Evolutionary conservation across 1,140 invertebrate species (phyloP).

Genomic region (Dolichoris vasculosae): DNA sequence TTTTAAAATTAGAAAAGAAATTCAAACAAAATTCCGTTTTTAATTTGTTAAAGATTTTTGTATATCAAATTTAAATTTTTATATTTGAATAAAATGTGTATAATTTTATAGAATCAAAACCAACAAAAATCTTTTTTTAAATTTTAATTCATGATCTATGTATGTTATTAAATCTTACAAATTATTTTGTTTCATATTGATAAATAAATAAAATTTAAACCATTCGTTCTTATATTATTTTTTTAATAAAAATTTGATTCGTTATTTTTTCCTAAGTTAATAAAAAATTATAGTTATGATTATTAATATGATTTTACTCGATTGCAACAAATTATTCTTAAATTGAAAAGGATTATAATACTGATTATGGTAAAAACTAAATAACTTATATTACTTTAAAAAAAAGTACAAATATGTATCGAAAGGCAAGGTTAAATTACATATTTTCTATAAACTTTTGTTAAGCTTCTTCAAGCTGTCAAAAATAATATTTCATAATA

Average conservation of each 20-base stretch:
- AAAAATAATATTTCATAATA: constrained; percentile 36
- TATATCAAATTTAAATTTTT: neutral
- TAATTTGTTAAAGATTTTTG: neutral
- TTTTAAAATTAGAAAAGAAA: constrained; percentile 21
- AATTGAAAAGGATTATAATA: neutral
- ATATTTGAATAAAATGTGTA: neutral
- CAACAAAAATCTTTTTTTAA: no score
- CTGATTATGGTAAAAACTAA: neutral
- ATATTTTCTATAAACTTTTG: no score
- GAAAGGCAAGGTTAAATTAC: no score
- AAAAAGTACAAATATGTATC: neutral
- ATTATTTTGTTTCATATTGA: no score
- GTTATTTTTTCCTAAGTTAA: no score
- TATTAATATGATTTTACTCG: neutral
- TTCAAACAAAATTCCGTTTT: neutral
- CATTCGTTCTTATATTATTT: no score
- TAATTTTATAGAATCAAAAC: no score
- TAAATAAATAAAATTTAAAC: no score
- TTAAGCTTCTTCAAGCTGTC: constrained; percentile 37
- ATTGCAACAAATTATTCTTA: neutral
- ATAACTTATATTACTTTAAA: neutral
- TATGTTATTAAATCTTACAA: no score
- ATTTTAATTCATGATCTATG: no score
- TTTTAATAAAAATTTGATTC: neutral
- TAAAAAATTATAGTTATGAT: no score